Percentiles rank a stretch among this genome's conserved stretches.
Conservation (phyloP, 2,113 vertebrate genomes). For the Ursus arctos region DNA sequence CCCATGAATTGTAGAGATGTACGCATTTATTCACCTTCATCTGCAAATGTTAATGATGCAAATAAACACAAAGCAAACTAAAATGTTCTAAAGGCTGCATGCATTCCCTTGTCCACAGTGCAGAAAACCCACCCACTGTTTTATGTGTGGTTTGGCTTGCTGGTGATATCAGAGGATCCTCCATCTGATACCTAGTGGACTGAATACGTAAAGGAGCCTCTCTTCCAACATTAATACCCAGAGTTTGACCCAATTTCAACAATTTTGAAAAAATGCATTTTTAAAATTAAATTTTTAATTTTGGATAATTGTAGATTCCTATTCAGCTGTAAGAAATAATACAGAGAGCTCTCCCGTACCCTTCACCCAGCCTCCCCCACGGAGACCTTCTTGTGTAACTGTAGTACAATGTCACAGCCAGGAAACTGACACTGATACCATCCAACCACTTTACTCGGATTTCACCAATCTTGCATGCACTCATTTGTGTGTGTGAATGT, state of each 20-base stretch:
- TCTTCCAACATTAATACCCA: not conserved
- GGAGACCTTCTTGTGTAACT: not conserved
- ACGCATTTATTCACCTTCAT: not conserved
- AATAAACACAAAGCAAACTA: constrained; percentile 22
- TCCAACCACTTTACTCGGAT: not conserved
- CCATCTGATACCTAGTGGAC: too few relatives aligned
- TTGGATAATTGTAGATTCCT: not conserved
- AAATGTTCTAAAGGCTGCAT: not conserved
- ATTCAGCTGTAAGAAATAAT: not conserved
- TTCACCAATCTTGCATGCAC: not conserved
- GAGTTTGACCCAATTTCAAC: not conserved
- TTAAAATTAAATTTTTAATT: not conserved
- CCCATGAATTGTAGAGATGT: not conserved
- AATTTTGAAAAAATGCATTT: not conserved
- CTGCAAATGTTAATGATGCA: not conserved
- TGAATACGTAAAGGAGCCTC: not conserved
- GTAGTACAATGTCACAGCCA: not conserved
- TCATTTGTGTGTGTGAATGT: not conserved
- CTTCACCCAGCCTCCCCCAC: too few relatives aligned
- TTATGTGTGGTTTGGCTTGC: not conserved
- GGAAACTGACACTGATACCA: not conserved
- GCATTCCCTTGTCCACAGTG: not conserved
- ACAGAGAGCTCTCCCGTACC: not conserved
- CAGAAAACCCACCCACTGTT: not conserved
- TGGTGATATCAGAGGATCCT: not conserved